Evolutionary conservation across 2,888 invertebrate species (phyloP).

Genomic region (Clanis bilineata): DNA sequence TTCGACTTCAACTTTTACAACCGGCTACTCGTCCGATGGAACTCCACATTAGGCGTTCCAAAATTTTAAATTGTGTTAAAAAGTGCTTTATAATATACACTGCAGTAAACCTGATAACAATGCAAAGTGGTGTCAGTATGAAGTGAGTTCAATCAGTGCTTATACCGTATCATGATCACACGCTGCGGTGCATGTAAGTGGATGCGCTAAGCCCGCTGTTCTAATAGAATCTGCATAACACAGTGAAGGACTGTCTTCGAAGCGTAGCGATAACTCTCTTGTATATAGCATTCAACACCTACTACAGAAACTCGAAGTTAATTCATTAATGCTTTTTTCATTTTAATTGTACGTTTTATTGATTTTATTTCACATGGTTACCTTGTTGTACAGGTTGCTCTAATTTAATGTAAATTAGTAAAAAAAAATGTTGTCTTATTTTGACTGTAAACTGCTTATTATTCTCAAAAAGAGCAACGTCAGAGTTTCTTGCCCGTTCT

Average conservation of each 20-base stretch:
- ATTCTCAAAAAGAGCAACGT: no score
- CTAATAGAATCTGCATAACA: constrained; percentile 41
- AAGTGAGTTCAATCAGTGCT: not conserved
- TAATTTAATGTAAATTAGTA: no score
- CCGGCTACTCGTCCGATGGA: no score
- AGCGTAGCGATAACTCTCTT: constrained; percentile 18
- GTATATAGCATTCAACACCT: not conserved
- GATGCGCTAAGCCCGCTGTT: constrained; percentile 26
- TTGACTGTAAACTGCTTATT: no score
- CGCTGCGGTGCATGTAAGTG: constrained; percentile 19
- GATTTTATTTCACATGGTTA: no score
- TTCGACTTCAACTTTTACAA: no score
- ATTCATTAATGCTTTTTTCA: not conserved
- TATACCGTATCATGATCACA: constrained; percentile 24
- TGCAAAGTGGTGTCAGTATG: not conserved
- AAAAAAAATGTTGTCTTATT: no score
- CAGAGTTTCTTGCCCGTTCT: no score
- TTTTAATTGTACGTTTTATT: not conserved
- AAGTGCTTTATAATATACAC: no score
- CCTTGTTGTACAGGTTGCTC: no score
- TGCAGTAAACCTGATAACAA: not conserved
- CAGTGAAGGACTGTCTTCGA: constrained; percentile 21
- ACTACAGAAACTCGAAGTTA: constrained; percentile 6
- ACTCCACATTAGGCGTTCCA: no score
- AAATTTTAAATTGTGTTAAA: no score